These are phyloP conservation scores for Babyrousa celebensis DNA, from an alignment of 2,797 vertebrate genomes.

Conservation along the genomic window DNA sequence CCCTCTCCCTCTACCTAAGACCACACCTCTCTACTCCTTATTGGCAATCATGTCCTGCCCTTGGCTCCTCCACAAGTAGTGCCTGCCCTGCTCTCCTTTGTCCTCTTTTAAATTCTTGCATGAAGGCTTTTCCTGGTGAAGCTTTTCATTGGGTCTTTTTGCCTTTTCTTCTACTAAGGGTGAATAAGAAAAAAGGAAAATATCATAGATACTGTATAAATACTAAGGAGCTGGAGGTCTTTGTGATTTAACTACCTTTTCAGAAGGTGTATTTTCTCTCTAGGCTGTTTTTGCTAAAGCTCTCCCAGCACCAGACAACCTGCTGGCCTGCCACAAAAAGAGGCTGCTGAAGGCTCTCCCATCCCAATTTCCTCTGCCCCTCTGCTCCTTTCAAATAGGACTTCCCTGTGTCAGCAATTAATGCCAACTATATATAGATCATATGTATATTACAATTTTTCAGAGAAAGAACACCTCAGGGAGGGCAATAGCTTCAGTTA, in stretches of 20 bases:
- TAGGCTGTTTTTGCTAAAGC: conserved; percentile 75
- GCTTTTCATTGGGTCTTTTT: conserved; percentile 62
- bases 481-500: conserved; percentile 4
- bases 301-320: neutral
- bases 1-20: neutral
- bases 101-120: conserved; percentile 62
- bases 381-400: neutral
- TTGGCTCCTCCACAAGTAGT: neutral
- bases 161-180: conserved; percentile 58
- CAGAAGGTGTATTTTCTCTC: conserved; percentile 67
- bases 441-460: neutral
- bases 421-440: no score
- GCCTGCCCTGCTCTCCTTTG: neutral
- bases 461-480: neutral
- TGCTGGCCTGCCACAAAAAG: conserved; percentile 22
- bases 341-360: neutral
- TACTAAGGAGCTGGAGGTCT: conserved; percentile 56
- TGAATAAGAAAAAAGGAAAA: conserved; percentile 71
- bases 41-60: neutral
- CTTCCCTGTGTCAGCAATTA: neutral
- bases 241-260: conserved; percentile 56
- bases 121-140: conserved; percentile 58
- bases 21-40: neutral
- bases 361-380: neutral
- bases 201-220: conserved; percentile 51